Evolutionary conservation across 2,797 vertebrate species (phyloP), one percentile per base, ranked within the genome.

Genomic region (Myripristis murdjan): DNA sequence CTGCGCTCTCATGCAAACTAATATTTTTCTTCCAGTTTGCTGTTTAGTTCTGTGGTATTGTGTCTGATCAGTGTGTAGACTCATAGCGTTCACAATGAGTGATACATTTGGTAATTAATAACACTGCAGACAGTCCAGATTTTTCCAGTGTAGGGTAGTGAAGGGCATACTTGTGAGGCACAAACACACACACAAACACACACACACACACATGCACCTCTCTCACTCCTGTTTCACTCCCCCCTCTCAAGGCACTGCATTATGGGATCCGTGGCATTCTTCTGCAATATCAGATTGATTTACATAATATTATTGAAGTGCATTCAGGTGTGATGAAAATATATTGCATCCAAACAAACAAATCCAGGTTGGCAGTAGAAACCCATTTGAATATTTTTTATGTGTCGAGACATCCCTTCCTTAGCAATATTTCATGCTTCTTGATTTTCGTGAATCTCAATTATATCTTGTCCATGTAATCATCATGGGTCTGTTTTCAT

Each of bases 91-190:
- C 54, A 73, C 47, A 44, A 44, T 61, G 60, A 59, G 52, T 59
- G 72, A 74, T 68, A 66, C 65, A 49, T n/a, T 14, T 52, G 18
- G 20, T 73, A 46, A 80, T 87, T 73, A 62, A 81, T 70, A 73
- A 28, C 53, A 70, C 57, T 53, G 37, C 44, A 67, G 43, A 26
- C 24, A 55, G 49, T 20, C 3, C 35, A 15, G n/a, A 66, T 60
- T 53, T 28, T 22, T 16, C 51, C 51, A 16, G 16, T 14, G 15
- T 15, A 41, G 20, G 37, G 49, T 33, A 22, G 20, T 35, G 11
- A 39, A 6, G 8, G 15, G 5, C 46, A 48, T 11, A 39, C 3
- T 39, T 12, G 37, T 39, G 37, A 39, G 37, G 11, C 23, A 24
- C 12, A 24, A 57, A 46, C 26, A 47, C 6, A 10, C 57, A 59